phyloP scores from a whole-genome alignment of 2,797 vertebrate genomes.

The Xerus rutilus region DNA sequence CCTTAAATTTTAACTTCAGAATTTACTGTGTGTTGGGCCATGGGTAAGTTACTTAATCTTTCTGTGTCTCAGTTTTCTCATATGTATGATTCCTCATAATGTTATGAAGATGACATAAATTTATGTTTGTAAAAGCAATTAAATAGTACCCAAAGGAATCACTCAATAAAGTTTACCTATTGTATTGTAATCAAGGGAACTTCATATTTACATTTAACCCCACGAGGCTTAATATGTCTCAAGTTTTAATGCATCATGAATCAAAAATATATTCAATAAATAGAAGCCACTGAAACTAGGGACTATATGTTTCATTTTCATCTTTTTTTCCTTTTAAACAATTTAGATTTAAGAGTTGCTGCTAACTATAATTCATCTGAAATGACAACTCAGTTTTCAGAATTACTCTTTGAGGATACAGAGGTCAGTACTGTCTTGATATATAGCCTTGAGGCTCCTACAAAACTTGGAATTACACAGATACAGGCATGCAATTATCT shows the following conservation, averaged over 20 bases:
- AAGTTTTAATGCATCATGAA: background rate
- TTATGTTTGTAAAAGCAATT: background rate
- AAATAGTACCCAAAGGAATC: conserved; percentile 5
- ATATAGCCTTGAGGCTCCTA: background rate
- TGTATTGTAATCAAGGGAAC: background rate
- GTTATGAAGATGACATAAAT: background rate
- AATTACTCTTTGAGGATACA: background rate
- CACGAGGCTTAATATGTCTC: background rate
- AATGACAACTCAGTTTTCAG: background rate
- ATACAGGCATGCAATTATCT: background rate
- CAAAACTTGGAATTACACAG: background rate
- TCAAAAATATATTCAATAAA: background rate
- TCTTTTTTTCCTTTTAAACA: background rate
- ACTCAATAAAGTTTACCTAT: background rate
- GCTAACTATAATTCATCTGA: background rate
- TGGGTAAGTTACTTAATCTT: background rate
- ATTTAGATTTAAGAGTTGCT: background rate
- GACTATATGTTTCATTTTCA: background rate
- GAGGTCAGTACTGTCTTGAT: background rate
- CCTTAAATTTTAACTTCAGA: background rate
- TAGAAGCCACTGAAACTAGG: background rate
- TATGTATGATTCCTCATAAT: background rate
- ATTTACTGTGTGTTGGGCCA: background rate
- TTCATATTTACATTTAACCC: background rate
- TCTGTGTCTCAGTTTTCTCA: background rate